Conservation (phyloP, 2,888 invertebrate genomes). For the Drosophila bunnanda region DNA sequence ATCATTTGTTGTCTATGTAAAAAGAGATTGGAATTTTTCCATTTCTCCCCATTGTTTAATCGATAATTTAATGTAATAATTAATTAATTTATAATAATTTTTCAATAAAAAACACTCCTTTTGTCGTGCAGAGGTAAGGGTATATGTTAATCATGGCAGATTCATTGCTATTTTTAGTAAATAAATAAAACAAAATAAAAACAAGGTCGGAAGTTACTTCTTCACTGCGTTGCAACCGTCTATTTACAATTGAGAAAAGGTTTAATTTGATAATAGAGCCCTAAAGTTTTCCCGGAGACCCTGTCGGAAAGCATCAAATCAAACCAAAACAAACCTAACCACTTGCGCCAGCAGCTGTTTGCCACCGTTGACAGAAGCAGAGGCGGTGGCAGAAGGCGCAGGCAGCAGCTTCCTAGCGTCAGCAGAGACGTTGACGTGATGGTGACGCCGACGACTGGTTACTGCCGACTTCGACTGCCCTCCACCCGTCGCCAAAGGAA, state of each 20-base stretch:
- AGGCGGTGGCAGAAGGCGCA: constrained; percentile 58
- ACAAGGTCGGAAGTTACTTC: neutral
- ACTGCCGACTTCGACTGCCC: constrained; percentile 44
- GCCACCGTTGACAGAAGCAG: constrained; percentile 58
- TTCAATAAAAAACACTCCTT: too few species aligned
- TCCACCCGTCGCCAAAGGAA: constrained; percentile 26
- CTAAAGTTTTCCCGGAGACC: neutral
- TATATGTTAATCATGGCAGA: too few species aligned
- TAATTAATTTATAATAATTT: too few species aligned
- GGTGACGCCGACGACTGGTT: constrained; percentile 35
- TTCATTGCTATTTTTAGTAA: too few species aligned
- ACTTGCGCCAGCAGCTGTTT: constrained; percentile 41
- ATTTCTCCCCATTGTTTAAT: too few species aligned
- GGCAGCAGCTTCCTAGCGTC: constrained; percentile 70
- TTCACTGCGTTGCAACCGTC: neutral
- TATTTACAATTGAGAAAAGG: neutral
- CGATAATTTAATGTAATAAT: too few species aligned
- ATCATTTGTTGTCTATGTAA: too few species aligned
- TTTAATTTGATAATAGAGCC: neutral
- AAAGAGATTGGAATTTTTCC: too few species aligned
- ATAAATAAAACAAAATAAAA: too few species aligned
- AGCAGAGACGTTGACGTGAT: constrained; percentile 50
- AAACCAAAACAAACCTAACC: constrained; percentile 75
- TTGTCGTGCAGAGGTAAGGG: too few species aligned
- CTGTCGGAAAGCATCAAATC: constrained; percentile 56